Conservation (phyloP, 2,888 invertebrate species). For the Lamproptera curius region DNA sequence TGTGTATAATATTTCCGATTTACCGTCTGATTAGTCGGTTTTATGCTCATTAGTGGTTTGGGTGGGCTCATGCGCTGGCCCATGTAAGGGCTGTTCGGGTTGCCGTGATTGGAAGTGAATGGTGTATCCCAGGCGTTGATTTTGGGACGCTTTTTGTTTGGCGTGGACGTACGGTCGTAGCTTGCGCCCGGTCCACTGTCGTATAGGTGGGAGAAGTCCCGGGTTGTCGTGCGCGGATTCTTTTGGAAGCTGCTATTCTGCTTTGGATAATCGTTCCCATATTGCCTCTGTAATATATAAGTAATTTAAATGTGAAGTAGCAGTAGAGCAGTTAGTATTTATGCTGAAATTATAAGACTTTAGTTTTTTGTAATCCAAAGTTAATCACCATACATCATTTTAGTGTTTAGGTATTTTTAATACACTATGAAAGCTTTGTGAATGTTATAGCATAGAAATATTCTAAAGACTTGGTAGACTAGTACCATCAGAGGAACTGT, state of each 20-base stretch:
- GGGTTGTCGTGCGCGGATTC: conserved; percentile 18
- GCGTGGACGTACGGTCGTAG: conserved; percentile 16
- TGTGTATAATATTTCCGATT: conserved; percentile 33
- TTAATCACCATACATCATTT: no score
- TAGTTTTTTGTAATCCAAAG: no score
- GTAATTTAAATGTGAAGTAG: no score
- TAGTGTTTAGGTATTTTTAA: no score
- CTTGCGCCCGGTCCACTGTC: conserved; percentile 29
- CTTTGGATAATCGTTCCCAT: conserved; percentile 33
- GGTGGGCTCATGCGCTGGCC: conserved; percentile 12
- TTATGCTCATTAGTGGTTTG: conserved; percentile 23
- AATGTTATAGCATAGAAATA: no score
- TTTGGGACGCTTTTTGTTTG: conserved; percentile 39
- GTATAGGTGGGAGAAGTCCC: conserved; percentile 38
- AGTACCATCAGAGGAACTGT: no score
- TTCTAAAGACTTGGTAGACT: no score
- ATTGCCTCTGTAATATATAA: conserved; percentile 52
- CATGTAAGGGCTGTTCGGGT: conserved; percentile 24
- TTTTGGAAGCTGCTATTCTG: conserved; percentile 30
- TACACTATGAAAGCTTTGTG: no score
- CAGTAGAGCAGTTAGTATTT: no score
- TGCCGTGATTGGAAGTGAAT: conserved; percentile 26
- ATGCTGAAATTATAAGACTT: no score
- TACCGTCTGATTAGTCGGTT: conserved; percentile 25
- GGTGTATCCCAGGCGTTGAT: conserved; percentile 19